Conservation (phyloP, 2,797 vertebrate genomes). For the Microctenopoma stevenorrisi region DNA sequence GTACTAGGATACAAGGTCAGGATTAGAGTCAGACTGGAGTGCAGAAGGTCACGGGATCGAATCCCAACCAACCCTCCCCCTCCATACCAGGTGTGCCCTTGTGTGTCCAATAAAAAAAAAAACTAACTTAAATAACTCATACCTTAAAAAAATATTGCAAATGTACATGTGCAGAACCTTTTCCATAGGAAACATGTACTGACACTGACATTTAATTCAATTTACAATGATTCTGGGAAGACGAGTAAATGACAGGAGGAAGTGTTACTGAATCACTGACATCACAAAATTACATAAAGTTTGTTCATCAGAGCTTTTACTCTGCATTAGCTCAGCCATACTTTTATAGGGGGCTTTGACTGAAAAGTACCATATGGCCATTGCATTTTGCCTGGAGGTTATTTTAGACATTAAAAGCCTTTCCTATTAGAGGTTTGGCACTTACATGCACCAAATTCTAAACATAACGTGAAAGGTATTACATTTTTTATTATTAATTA, state of each 20-base stretch:
- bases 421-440: neutral
- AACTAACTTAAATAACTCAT: neutral
- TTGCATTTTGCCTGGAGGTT: conserved; percentile 18
- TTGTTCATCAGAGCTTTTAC: conserved; percentile 28
- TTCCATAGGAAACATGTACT: too few species aligned
- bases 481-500: neutral
- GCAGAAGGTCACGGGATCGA: too few species aligned
- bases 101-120: too few species aligned
- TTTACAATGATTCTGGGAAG: conserved; percentile 33
- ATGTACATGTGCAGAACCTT: too few species aligned
- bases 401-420: conserved; percentile 18
- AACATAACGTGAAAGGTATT: neutral
- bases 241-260: conserved; percentile 16
- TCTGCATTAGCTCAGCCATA: conserved; percentile 22
- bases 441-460: neutral
- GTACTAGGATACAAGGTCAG: too few species aligned
- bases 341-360: conserved; percentile 25
- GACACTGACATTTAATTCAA: conserved; percentile 10
- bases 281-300: conserved; percentile 29
- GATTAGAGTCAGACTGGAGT: too few species aligned
- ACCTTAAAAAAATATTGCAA: neutral
- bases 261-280: conserved; percentile 35
- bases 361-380: conserved; percentile 31
- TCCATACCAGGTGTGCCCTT: too few species aligned
- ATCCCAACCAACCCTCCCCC: too few species aligned